These are phyloP conservation scores for Phaenicophaeus curvirostris DNA, from an alignment of 2,797 vertebrate species.

Conservation along the genomic window DNA sequence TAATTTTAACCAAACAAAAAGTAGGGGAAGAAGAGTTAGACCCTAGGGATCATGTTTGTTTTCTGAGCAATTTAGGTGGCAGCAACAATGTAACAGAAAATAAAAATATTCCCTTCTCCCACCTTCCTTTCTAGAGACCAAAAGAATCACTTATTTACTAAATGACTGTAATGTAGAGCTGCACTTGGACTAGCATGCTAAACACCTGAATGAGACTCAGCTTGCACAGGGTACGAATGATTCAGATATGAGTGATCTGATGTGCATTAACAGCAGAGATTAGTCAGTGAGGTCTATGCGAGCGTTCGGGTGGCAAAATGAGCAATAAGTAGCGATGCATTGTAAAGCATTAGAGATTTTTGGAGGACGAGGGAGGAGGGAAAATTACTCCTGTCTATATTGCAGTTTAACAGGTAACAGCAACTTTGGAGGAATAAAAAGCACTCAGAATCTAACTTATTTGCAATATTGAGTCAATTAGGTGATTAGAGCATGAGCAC, in stretches of 20 bases:
- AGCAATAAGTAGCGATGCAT: not conserved
- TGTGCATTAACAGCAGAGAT: conserved; percentile 48
- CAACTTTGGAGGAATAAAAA: not conserved
- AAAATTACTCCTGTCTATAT: conserved; percentile 29
- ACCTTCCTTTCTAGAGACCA: not conserved
- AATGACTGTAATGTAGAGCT: not conserved
- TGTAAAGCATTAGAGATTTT: not conserved
- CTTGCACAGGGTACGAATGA: not conserved
- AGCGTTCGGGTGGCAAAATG: not conserved
- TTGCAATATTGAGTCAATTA: not conserved
- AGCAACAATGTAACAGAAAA: not conserved
- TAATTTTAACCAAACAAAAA: not conserved
- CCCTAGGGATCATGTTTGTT: not conserved
- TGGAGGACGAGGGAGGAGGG: not conserved
- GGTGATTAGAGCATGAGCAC: not conserved
- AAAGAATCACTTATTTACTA: not conserved
- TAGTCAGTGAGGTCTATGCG: not conserved
- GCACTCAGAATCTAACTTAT: not conserved
- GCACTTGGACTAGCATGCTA: not conserved
- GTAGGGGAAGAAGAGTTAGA: not conserved
- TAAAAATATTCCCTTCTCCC: not conserved
- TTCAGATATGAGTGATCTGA: conserved; percentile 3
- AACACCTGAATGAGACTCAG: conserved; percentile 12
- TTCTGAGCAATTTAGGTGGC: not conserved
- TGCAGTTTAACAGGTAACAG: conserved; percentile 2